phyloP scores from a whole-genome alignment of 2,113 vertebrate genomes.

The Catharus minimus region DNA sequence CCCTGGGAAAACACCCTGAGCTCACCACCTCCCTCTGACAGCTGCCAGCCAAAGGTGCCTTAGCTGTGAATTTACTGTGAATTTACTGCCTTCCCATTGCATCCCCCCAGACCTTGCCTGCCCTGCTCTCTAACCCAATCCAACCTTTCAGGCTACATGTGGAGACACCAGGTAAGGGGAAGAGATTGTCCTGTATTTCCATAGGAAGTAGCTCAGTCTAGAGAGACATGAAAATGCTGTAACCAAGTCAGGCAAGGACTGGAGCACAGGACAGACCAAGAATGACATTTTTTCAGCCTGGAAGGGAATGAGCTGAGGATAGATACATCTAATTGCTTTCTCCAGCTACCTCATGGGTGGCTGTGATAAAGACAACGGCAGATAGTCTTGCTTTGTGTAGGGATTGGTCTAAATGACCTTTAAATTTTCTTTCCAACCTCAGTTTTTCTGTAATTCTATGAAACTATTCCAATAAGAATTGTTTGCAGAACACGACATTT shows the following conservation, averaged over 20 bases:
- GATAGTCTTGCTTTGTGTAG: background rate
- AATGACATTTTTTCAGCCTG: background rate
- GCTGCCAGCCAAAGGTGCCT: background rate
- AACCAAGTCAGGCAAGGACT: background rate
- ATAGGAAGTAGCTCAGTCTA: background rate
- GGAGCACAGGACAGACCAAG: background rate
- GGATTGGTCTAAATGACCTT: background rate
- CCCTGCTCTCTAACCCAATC: background rate
- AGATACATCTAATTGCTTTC: background rate
- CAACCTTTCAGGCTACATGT: background rate
- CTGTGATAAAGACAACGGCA: background rate
- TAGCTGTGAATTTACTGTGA: background rate
- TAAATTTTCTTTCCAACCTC: background rate
- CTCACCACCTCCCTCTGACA: background rate
- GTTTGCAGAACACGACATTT: background rate
- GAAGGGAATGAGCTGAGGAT: background rate
- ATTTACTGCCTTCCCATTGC: background rate
- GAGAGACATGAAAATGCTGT: background rate
- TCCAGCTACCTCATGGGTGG: background rate
- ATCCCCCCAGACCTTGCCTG: background rate
- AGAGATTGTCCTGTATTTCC: background rate
- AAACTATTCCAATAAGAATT: background rate
- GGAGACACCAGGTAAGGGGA: background rate
- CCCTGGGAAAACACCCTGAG: background rate
- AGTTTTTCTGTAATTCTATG: background rate